phyloP scores from a whole-genome alignment of 2,113 vertebrate genomes.

The Galemys pyrenaicus region DNA sequence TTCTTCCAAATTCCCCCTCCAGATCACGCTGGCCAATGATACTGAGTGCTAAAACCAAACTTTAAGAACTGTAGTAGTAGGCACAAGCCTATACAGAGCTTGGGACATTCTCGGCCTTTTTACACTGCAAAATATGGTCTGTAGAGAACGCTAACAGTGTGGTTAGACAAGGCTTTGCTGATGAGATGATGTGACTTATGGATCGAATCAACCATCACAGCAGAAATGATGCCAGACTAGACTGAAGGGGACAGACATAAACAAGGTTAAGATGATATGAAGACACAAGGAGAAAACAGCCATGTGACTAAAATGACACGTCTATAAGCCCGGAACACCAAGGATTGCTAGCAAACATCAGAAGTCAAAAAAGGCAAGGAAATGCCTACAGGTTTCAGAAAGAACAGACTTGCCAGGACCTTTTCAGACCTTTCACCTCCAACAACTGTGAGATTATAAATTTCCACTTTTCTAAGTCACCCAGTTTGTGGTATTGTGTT shows the following conservation, averaged over 20 bases:
- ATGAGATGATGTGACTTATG: background rate
- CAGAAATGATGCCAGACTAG: background rate
- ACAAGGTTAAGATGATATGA: background rate
- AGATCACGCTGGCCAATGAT: background rate
- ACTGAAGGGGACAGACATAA: background rate
- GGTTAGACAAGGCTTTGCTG: background rate
- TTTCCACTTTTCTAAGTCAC: background rate
- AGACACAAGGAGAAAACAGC: background rate
- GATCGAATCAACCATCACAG: background rate
- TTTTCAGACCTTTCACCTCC: background rate
- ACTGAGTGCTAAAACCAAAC: background rate
- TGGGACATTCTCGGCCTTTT: background rate
- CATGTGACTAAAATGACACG: background rate
- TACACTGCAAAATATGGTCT: background rate
- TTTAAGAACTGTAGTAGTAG: conserved; percentile 19
- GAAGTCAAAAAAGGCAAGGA: background rate
- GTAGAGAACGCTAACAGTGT: background rate
- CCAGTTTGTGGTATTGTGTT: too few species aligned
- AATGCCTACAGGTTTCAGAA: background rate
- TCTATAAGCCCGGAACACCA: background rate
- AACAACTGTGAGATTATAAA: background rate
- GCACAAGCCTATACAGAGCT: background rate
- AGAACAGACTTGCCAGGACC: background rate
- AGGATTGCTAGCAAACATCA: background rate
- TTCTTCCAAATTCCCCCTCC: background rate